Evolutionary conservation across 2,888 invertebrate genomes (phyloP), one percentile per base, ranked within the genome.

Genomic region (Leucophora obtusa): DNA sequence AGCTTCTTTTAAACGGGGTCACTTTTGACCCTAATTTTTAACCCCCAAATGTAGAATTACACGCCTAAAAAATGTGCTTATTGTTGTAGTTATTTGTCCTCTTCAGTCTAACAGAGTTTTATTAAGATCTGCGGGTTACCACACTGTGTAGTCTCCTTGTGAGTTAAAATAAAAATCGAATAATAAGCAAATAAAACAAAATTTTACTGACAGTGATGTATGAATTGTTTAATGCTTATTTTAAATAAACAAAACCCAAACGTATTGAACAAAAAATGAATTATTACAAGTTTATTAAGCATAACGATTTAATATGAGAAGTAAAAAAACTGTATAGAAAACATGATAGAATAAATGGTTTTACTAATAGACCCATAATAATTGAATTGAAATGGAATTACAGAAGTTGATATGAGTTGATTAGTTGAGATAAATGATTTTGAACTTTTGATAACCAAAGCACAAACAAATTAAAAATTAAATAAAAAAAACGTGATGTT

Each of bases 151-250:
- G n/a, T n/a, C n/a, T n/a, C n/a, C n/a, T n/a, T n/a, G n/a, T n/a
- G 14, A 71, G 59, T 2, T 15, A 33, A 58, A 60, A 4, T 3
- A 15, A 76, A 17, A 38, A 11, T 59, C 28, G 28, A 28, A 28
- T 28, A 28, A 17, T 50, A 59, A 10, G 62, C 50, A 73, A 69
- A 76, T 35, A 58, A 24, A 35, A 66, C 35, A 70, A 83, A 54
- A 68, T 59, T 47, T 53, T 56, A 79, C 56, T 79, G 83, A 82
- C 83, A 83, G 73, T 83, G 84, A 84, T 84, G 75, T 81, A 83
- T 83, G 83, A 83, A 82, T 83, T 82, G 82, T 82, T 83, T 77
- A 71, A 65, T 35, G 56, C 17, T 56, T 54, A 76, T 58, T 78
- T 79, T 33, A 28, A 56, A 72, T 47, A 65, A 38, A 38, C 5